phyloP scores from a whole-genome alignment of 2,113 vertebrate genomes.

The Ictidomys tridecemlineatus region DNA sequence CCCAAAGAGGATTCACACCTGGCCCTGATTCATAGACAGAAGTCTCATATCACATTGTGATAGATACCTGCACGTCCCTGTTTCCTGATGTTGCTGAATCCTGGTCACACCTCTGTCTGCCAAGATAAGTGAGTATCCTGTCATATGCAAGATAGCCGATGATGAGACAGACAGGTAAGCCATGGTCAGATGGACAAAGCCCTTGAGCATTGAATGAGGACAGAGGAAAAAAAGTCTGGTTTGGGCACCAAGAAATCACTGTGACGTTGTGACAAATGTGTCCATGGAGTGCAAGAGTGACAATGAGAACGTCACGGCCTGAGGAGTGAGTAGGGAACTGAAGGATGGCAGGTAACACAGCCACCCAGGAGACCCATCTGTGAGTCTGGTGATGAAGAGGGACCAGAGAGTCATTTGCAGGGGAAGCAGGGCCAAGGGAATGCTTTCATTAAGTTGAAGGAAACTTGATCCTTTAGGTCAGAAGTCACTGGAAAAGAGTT shows the following conservation, averaged over 20 bases:
- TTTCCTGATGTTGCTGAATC: not conserved
- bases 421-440: too few species aligned
- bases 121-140: not conserved
- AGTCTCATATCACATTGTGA: not conserved
- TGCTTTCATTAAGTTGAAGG: not conserved
- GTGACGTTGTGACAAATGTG: not conserved
- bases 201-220: not conserved
- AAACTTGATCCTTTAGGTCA: not conserved
- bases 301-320: not conserved
- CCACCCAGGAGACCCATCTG: accelerated
- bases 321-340: not conserved
- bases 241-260: not conserved
- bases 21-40: not conserved
- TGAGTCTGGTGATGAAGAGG: not conserved
- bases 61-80: not conserved
- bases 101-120: not conserved
- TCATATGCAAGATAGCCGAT: not conserved
- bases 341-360: accelerated
- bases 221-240: not conserved
- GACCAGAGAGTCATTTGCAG: not conserved
- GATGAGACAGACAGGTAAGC: not conserved
- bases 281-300: not conserved
- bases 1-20: not conserved
- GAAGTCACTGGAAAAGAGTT: not conserved
- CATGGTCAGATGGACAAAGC: not conserved